Evolutionary conservation across 2,888 invertebrate genomes (phyloP).

Genomic region (Osedax frankpressi): DNA sequence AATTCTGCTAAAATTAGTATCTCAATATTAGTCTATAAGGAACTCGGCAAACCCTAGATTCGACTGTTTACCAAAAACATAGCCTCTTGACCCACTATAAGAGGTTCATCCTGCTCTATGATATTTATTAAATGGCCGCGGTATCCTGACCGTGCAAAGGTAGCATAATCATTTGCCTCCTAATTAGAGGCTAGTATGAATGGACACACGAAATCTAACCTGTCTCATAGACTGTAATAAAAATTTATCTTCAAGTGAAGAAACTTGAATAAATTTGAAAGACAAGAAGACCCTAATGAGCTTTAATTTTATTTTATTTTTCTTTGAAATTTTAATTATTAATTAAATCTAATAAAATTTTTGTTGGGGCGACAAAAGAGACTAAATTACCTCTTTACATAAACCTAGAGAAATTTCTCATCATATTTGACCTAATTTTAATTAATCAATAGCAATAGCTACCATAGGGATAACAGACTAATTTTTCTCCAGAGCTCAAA

Average conservation of each 20-base stretch:
- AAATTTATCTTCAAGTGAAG: slow-evolving; percentile 28
- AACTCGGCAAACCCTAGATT: slow-evolving; percentile 33
- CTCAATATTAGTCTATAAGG: slow-evolving; percentile 25
- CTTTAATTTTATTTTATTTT: slow-evolving; percentile 19
- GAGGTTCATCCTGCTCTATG: slow-evolving; percentile 35
- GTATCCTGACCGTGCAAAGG: slow-evolving; percentile 35
- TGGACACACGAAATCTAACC: slow-evolving; percentile 24
- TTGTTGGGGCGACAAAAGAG: slow-evolving; percentile 27
- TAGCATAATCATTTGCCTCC: slow-evolving; percentile 34
- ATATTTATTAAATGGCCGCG: slow-evolving; percentile 32
- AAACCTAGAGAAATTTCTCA: slow-evolving; percentile 15
- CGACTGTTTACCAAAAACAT: slow-evolving; percentile 41
- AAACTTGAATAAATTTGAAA: slow-evolving; percentile 25
- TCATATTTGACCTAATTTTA: slow-evolving; percentile 14
- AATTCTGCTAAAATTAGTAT: slow-evolving; percentile 26
- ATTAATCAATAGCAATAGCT: slow-evolving; percentile 26
- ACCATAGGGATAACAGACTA: slow-evolving; percentile 36
- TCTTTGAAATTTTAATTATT: background rate
- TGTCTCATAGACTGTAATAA: slow-evolving; percentile 24
- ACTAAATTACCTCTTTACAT: slow-evolving; percentile 11
- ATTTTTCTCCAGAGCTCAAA: slow-evolving; percentile 31
- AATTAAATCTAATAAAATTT: slow-evolving; percentile 14
- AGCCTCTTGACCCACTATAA: slow-evolving; percentile 28
- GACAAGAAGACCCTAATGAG: slow-evolving; percentile 30
- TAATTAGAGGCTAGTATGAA: slow-evolving; percentile 30